These are phyloP conservation scores for Euwallacea similis DNA, from an alignment of 1,140 invertebrate genomes.

Conservation along the genomic window DNA sequence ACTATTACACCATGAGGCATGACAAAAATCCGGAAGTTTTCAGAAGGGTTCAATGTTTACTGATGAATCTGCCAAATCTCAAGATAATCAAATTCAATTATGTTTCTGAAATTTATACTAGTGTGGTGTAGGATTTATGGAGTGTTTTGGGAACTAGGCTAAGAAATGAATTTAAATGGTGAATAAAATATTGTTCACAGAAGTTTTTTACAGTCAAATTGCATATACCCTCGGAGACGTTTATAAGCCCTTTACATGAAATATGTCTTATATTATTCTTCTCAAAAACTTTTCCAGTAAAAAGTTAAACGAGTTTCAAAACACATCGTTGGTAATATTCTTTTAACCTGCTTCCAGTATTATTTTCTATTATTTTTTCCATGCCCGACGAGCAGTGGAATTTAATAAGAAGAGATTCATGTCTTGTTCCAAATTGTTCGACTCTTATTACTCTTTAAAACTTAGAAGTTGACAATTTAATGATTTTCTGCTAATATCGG, in stretches of 20 bases:
- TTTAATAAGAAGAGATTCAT: slow-evolving; percentile 3
- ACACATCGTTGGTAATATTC: slow-evolving; percentile 17
- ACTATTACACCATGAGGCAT: slow-evolving; percentile 39
- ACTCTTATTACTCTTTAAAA: background rate
- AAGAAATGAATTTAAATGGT: no score
- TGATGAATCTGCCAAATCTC: slow-evolving; percentile 37
- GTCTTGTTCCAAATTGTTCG: background rate
- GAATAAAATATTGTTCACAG: background rate
- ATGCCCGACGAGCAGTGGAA: background rate
- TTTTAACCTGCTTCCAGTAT: slow-evolving; percentile 14
- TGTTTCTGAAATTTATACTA: slow-evolving; percentile 6
- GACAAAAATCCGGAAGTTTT: slow-evolving; percentile 36
- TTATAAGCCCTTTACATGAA: slow-evolving; percentile 12
- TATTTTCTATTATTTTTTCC: slow-evolving; percentile 2
- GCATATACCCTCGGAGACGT: background rate
- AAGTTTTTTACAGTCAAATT: slow-evolving; percentile 10
- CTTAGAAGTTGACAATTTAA: slow-evolving; percentile 1
- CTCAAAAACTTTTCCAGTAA: slow-evolving; percentile 17
- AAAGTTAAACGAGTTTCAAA: slow-evolving; percentile 22
- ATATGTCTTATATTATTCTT: slow-evolving; percentile 20
- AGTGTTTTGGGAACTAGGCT: no score
- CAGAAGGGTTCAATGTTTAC: slow-evolving; percentile 33
- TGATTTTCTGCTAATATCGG: background rate
- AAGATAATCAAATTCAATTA: slow-evolving; percentile 38
- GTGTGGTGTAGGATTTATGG: background rate